These are phyloP conservation scores for Nomada flava DNA, from an alignment of 2,888 invertebrate species.

Conservation along the genomic window DNA sequence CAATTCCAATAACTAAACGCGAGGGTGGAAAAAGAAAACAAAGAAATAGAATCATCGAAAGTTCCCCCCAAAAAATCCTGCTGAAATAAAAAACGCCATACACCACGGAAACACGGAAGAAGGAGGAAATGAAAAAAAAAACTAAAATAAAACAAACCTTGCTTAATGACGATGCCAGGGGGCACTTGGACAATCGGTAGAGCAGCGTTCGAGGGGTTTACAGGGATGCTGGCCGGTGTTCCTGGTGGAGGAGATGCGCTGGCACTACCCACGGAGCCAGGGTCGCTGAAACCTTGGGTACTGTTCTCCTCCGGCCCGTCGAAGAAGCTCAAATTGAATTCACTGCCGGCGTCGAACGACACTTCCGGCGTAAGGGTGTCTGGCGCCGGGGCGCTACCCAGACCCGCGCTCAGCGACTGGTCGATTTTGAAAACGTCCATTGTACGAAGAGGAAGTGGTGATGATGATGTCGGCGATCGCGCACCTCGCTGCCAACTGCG, in stretches of 20 bases:
- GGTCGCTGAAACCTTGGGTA: slow-evolving; percentile 89
- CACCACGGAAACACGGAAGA: neutral
- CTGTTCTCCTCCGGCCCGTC: slow-evolving; percentile 89
- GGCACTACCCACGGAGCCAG: slow-evolving; percentile 87
- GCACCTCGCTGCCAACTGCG: slow-evolving; percentile 61
- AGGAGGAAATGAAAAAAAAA: slow-evolving; percentile 6
- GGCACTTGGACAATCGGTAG: slow-evolving; percentile 81
- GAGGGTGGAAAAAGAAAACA: neutral
- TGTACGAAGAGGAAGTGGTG: slow-evolving; percentile 65
- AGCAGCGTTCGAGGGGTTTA: slow-evolving; percentile 78
- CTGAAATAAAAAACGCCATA: neutral
- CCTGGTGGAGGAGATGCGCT: slow-evolving; percentile 82
- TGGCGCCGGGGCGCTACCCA: slow-evolving; percentile 87
- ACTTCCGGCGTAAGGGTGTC: slow-evolving; percentile 88
- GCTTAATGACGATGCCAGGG: slow-evolving; percentile 82
- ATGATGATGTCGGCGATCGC: slow-evolving; percentile 55
- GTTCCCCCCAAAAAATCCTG: neutral
- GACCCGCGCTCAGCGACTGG: slow-evolving; percentile 87
- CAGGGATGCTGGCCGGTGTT: slow-evolving; percentile 76
- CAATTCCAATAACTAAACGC: neutral
- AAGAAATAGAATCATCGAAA: too few species aligned
- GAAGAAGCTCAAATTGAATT: slow-evolving; percentile 93
- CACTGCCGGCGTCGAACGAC: slow-evolving; percentile 90
- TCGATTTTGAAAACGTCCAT: slow-evolving; percentile 92
- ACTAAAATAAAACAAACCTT: slow-evolving; percentile 80